Evolutionary conservation across 2,797 vertebrate species (phyloP).

Genomic region (Acipenser transmontanus): DNA sequence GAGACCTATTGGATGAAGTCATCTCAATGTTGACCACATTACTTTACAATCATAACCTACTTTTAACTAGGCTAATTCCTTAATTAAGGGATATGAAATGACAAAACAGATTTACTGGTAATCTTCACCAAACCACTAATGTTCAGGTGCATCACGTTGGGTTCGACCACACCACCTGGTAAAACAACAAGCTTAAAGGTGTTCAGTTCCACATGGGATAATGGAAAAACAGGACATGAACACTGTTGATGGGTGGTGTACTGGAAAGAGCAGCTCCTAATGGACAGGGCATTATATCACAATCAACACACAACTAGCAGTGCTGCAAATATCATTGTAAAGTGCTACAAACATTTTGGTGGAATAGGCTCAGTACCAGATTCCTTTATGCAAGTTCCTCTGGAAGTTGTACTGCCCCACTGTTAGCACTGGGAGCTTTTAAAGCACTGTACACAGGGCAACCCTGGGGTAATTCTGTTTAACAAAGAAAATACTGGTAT

Average conservation of each 20-base stretch:
- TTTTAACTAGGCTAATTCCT: background rate
- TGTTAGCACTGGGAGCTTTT: no score
- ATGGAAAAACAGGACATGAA: background rate
- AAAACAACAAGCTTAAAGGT: background rate
- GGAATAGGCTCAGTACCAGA: no score
- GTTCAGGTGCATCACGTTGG: background rate
- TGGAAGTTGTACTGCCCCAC: no score
- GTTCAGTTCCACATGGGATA: background rate
- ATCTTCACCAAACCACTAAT: background rate
- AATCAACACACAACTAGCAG: no score
- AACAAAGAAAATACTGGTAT: no score
- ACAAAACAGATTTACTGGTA: background rate
- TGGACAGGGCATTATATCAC: background rate
- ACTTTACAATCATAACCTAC: background rate
- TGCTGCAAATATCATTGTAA: no score
- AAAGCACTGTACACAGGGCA: no score
- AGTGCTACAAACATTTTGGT: no score
- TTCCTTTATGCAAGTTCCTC: no score
- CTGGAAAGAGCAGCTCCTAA: background rate
- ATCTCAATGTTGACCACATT: background rate
- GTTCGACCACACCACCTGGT: background rate
- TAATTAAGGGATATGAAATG: background rate
- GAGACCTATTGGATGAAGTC: background rate
- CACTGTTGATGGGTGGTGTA: background rate
- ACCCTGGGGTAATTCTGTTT: no score